phyloP scores from a whole-genome alignment of 2,888 invertebrate genomes.

The Drosophila greeni region DNA sequence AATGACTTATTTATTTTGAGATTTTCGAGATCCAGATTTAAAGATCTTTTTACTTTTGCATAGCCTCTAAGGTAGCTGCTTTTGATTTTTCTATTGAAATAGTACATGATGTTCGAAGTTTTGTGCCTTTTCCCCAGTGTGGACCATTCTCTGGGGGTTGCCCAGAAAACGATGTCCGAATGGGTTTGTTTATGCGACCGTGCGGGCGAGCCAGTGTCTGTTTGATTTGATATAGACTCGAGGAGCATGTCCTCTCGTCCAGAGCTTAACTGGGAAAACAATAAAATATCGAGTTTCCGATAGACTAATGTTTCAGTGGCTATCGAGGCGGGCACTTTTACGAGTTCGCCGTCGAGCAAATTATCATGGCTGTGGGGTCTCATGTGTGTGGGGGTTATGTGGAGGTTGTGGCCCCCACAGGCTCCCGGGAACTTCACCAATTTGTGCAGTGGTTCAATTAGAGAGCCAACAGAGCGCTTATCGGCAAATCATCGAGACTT shows the following conservation, averaged over 20 bases:
- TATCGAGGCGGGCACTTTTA: slow-evolving; percentile 44
- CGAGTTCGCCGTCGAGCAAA: slow-evolving; percentile 37
- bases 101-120: not conserved
- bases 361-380: slow-evolving; percentile 30
- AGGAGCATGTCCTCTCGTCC: slow-evolving; percentile 41
- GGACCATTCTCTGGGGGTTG: slow-evolving; percentile 36
- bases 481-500: slow-evolving; percentile 54
- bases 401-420: slow-evolving; percentile 5
- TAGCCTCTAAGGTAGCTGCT: no score
- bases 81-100: no score
- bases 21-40: no score
- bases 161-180: slow-evolving; percentile 24
- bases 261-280: slow-evolving; percentile 48
- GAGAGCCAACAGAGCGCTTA: slow-evolving; percentile 35
- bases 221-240: slow-evolving; percentile 49
- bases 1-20: no score
- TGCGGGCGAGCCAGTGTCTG: slow-evolving; percentile 32
- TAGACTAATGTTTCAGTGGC: slow-evolving; percentile 48
- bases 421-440: slow-evolving; percentile 33
- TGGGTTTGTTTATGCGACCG: slow-evolving; percentile 39
- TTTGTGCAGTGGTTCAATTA: slow-evolving; percentile 49
- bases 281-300: slow-evolving; percentile 51
- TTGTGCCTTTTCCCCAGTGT: slow-evolving; percentile 1
- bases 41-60: no score
- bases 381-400: not conserved